Evolutionary conservation across 2,888 invertebrate species (phyloP), one percentile per base, ranked within the genome.

Genomic region (Acrobasis suavella): DNA sequence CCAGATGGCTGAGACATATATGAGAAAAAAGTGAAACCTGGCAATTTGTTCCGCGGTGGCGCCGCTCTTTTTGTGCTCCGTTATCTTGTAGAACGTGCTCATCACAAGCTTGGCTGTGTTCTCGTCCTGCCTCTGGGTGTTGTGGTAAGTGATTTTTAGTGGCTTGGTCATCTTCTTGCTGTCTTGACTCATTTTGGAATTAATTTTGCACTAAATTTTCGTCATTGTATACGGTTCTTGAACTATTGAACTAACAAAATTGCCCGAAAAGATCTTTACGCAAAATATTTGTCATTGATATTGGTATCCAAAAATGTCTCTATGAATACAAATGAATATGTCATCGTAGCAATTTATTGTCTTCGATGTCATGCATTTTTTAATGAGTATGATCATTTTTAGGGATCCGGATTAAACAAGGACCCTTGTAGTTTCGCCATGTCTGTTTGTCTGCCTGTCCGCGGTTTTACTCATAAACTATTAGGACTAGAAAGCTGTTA

Each of bases 71-170:
- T 66, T 69, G 9, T 65, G 65, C 5, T 55, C 16, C 16, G 71
- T 69, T 38, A 83, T 65, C 65, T 73, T 79, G 62, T 77, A 74
- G 59, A 80, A 83, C 9, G 82, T 75, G 59, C 63, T 80, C 75
- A 83, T 76, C 7, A 83, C 73, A 64, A 83, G 69, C 63, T 78
- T 82, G 3, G 75, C 73, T 12, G 77, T 78, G 64, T 83, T 83
- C 39, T 76, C 67, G 1, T 74, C 74, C 62, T 78, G 80, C 17
- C 69, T 66, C n/a, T 67, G n/a, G 1, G 50, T 12, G 9, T 60
- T 60, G 39, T 60, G 16, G 32, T 51, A 63, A 9, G 61, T 55
- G 63, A 67, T 67, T 58, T 56, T 65, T 12, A 38, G 15, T n/a
- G 9, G 38, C 55, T 39, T 55, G 16, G 12, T 52, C 12, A 12